phyloP scores from a whole-genome alignment of 1,140 invertebrate species.

The Leguminivora glycinivorella region DNA sequence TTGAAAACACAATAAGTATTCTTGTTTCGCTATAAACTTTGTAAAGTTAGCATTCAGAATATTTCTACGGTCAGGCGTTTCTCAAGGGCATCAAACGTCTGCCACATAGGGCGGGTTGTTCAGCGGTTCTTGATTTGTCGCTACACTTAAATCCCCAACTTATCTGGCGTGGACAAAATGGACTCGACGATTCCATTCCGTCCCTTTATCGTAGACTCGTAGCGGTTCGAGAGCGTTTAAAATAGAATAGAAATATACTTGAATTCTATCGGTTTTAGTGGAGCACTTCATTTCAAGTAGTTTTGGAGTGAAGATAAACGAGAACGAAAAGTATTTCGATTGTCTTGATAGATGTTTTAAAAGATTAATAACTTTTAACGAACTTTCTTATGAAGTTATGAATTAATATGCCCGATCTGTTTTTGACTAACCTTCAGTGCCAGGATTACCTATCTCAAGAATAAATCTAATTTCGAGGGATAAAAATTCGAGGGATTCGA shows the following conservation, averaged over 20 bases:
- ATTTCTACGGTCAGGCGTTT: background rate
- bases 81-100: conserved; percentile 4
- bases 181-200: background rate
- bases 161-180: conserved; percentile 4
- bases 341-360: background rate
- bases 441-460: no score
- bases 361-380: background rate
- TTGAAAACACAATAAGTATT: no score
- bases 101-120: background rate
- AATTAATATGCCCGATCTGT: background rate
- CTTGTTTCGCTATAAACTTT: no score
- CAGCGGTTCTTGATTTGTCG: conserved; percentile 23
- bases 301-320: background rate
- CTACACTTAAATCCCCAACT: background rate
- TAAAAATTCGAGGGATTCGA: no score
- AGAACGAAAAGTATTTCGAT: background rate
- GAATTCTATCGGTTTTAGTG: background rate
- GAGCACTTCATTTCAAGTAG: background rate
- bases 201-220: background rate
- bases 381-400: background rate
- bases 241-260: background rate
- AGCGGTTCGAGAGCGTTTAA: background rate
- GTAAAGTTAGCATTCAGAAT: background rate
- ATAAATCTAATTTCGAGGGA: no score
- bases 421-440: background rate